Evolutionary conservation across 2,797 vertebrate species (phyloP), one percentile per base, ranked within the genome.

Genomic region (Sebastes trivittatus): DNA sequence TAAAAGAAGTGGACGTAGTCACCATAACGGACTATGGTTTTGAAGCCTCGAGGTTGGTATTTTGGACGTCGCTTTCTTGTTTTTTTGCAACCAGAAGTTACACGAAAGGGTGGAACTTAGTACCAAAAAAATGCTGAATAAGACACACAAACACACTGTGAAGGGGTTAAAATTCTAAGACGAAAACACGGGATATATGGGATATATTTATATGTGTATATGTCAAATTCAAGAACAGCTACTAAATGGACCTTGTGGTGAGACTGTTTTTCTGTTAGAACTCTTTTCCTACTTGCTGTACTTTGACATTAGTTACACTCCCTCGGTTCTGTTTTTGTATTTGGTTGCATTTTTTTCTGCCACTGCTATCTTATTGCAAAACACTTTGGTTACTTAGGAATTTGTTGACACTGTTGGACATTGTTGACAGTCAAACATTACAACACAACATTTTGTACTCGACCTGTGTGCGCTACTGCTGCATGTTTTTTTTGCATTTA

Each of bases 331-430:
- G 56, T 55, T 78, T 63, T 64, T 75, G 20, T 67, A 4, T 75
- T 54, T 55, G 42, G 30, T 32, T n/a, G 16, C 18, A 20, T 68
- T 30, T 75, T 76, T 34, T 52, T 32, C 5, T 23, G 16, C 72
- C 62, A 72, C 27, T 30, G 27, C 36, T 68, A 63, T 75, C 27
- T 46, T 62, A 49, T 84, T 85, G 69, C 73, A 78, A 80, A 82
- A 88, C 52, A 65, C 34, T 74, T 34, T 72, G 82, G 49, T 82
- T 71, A 27, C 49, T 64, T 7, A 25, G 68, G 68, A 81, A 83
- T 81, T 42, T 87, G 60, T 78, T 85, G 52, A 80, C 70, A 23
- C 9, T 55, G 13, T 4, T 67, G 46, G 71, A 70, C 60, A 70
- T 66, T 54, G 25, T 67, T 29, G 23, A 42, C 29, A 23, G n/a